Evolutionary conservation across 2,113 vertebrate species (phyloP), one percentile per base, ranked within the genome.

Genomic region (Mus spicilegus): DNA sequence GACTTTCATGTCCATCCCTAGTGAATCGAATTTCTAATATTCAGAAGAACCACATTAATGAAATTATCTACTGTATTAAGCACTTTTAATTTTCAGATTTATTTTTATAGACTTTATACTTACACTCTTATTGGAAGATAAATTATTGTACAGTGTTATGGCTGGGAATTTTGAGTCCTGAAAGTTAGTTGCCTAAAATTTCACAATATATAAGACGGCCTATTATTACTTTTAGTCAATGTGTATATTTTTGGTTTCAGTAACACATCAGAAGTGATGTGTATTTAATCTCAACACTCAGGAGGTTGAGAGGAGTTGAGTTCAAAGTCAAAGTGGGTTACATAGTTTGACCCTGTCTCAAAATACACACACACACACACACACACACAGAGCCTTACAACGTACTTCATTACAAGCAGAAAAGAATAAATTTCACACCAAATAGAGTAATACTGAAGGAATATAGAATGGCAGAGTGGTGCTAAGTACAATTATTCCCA

Each of bases 11-110:
- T 49, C 22, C 33, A 93, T 95, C 17, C 36, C 58, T 22, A 24
- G 78, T 39, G 30, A 94, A 63, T 81, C 51, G 93, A 46, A 97
- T 87, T 90, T 85, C 19, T 95, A 90, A 93, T 95, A 51, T n/a
- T 92, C 58, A 88, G 84, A 94, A 95, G 58, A 94, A 92, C 75
- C 94, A 92, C 91, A 72, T 95, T 92, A 95, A n/a, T 82, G 72
- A 91, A 11, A 75, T 76, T 95, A 82, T 19, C 70, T 89, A 95
- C 82, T 92, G 33, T 82, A 95, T 72, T 97, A 87, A 16, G 92
- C 61, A 90, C 81, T 85, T 85, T 95, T 65, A 24, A 94, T 85
- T 95, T 95, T 46, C 61, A 90, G 42, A 92, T 95, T 90, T 93
- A 22, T 81, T 49, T 56, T 75, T 94, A 46, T 91, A 88, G 13